phyloP scores from a whole-genome alignment of 2,113 vertebrate species.

The Camelus dromedarius region DNA sequence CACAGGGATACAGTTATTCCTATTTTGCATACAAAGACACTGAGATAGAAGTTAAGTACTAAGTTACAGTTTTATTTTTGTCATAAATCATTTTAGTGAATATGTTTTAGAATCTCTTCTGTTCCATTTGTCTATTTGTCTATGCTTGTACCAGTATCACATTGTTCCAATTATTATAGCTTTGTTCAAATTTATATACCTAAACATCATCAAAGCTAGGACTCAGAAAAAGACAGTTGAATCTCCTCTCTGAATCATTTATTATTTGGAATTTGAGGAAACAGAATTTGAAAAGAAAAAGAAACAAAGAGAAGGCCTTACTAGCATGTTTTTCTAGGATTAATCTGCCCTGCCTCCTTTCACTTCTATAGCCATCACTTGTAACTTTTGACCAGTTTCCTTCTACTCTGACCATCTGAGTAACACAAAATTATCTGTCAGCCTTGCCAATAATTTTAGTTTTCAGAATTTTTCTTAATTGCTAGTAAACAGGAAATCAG shows the following conservation, averaged over 20 bases:
- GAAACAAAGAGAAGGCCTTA: neutral
- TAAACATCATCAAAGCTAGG: neutral
- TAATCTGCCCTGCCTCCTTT: neutral
- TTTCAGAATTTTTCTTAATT: conserved; percentile 32
- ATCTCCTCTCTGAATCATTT: neutral
- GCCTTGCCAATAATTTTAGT: neutral
- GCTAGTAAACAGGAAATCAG: neutral
- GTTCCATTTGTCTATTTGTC: neutral
- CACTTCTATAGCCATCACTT: neutral
- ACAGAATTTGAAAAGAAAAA: neutral
- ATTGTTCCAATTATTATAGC: neutral
- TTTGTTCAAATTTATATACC: neutral
- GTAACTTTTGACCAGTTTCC: neutral
- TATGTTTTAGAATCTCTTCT: neutral
- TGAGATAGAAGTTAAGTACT: neutral
- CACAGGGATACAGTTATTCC: neutral
- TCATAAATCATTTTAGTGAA: neutral
- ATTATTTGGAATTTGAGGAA: conserved; percentile 20
- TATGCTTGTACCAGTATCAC: neutral
- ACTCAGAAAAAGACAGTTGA: neutral
- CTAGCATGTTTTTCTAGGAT: neutral
- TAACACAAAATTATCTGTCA: neutral
- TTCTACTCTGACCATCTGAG: neutral
- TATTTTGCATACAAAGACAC: neutral
- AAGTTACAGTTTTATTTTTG: neutral